Percentiles rank a stretch among this genome's conserved stretches.
These are phyloP conservation scores for Struthidea cinerea DNA, from an alignment of 2,113 vertebrate species.

Conservation along the genomic window DNA sequence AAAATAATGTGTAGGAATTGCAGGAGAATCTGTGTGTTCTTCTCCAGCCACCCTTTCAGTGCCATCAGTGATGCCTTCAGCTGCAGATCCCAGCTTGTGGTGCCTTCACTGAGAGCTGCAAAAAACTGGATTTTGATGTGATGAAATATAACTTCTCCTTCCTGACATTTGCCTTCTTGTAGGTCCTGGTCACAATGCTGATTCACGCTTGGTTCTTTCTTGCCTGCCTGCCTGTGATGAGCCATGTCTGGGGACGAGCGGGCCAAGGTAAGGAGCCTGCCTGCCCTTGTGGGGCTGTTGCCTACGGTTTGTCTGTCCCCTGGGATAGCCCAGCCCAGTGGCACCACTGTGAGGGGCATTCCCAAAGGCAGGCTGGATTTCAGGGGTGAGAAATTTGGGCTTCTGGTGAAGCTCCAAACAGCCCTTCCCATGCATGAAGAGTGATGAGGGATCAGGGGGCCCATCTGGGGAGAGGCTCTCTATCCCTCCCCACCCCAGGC, in stretches of 20 bases:
- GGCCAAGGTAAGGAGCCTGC: conserved; percentile 48
- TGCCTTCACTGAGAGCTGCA: not conserved
- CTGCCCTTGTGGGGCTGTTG: not conserved
- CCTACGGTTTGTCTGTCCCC: fast-evolving
- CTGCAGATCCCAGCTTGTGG: not conserved
- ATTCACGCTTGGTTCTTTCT: conserved; percentile 1
- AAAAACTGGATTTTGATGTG: fast-evolving
- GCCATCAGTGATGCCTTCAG: too few species aligned
- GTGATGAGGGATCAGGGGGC: not conserved
- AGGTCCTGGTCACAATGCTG: conserved; percentile 33
- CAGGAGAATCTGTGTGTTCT: not conserved
- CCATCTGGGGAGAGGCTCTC: not conserved
- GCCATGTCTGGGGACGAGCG: conserved; percentile 7
- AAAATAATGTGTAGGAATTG: not conserved
- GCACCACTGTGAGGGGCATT: fast-evolving
- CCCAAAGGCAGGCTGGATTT: not conserved
- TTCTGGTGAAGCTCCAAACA: not conserved
- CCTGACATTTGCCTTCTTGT: not conserved
- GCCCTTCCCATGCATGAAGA: not conserved
- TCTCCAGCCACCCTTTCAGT: not conserved
- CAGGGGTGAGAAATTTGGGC: too few species aligned
- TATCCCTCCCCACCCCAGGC: not conserved
- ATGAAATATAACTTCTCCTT: not conserved
- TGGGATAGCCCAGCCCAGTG: not conserved
- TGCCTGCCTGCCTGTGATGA: conserved; percentile 33